Evolutionary conservation across 2,113 vertebrate genomes (phyloP).

Genomic region (Phyllostomus discolor): DNA sequence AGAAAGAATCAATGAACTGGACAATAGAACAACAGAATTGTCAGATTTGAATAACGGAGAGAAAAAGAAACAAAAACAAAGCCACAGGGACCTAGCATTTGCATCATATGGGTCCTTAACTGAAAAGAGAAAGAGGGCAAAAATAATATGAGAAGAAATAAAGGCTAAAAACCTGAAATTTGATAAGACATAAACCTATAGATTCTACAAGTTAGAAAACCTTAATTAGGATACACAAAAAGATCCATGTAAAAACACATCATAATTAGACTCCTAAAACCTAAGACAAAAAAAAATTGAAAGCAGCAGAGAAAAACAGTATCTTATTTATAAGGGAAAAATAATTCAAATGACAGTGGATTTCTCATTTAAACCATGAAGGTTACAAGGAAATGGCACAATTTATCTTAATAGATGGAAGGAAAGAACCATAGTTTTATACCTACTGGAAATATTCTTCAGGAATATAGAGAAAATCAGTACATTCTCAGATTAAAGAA

Average conservation of each 20-base stretch:
- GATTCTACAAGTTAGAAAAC: not conserved
- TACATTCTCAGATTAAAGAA: not conserved
- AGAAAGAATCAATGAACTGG: not conserved
- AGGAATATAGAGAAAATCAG: not conserved
- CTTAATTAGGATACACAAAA: not conserved
- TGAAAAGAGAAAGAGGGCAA: not conserved
- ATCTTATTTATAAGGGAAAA: not conserved
- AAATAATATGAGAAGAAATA: not conserved
- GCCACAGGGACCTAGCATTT: not conserved
- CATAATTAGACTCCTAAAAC: not conserved
- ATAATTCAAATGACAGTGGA: not conserved
- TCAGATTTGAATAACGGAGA: not conserved
- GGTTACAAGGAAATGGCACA: not conserved
- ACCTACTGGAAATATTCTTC: not conserved
- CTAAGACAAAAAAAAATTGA: not conserved
- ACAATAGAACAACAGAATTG: not conserved
- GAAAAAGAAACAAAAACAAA: not conserved
- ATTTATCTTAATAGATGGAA: not conserved
- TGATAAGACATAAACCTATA: not conserved
- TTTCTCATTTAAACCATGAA: not conserved
- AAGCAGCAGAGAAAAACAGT: not conserved
- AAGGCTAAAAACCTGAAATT: not conserved
- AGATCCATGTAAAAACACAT: not conserved
- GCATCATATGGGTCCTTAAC: not conserved
- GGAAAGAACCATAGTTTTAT: not conserved